Evolutionary conservation across 2,888 invertebrate species (phyloP).

Genomic region (Palloptera scutellata): DNA sequence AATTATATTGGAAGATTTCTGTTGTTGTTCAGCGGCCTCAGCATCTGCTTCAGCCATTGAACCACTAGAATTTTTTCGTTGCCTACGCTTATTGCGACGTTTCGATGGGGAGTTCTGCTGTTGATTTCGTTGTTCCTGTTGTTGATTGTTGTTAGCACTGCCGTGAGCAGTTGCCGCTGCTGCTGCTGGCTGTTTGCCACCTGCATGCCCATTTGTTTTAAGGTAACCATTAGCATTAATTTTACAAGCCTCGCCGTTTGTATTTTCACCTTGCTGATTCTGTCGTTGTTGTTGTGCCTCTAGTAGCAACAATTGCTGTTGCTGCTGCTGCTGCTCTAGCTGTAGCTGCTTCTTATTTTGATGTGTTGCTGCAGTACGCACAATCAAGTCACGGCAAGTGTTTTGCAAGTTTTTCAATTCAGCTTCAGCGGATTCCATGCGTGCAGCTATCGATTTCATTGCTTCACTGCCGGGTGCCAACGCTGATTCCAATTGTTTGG

Average conservation of each 20-base stretch:
- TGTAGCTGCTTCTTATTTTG: constrained; percentile 53
- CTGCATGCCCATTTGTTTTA: constrained; percentile 26
- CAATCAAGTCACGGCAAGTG: constrained; percentile 71
- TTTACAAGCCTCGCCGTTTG: constrained; percentile 29
- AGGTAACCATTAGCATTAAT: constrained; percentile 27
- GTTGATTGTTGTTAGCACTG: neutral
- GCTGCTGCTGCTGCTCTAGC: constrained; percentile 35
- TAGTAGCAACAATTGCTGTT: constrained; percentile 32
- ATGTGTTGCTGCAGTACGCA: constrained; percentile 63
- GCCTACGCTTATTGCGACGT: constrained; percentile 45
- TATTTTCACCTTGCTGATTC: constrained; percentile 23
- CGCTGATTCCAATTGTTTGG: constrained; percentile 72
- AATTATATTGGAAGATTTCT: neutral
- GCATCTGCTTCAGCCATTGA: constrained; percentile 7
- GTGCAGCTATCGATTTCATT: constrained; percentile 70
- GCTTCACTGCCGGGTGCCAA: constrained; percentile 74
- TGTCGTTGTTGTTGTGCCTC: constrained; percentile 34
- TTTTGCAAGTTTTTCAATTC: constrained; percentile 74
- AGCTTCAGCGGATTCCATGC: constrained; percentile 73
- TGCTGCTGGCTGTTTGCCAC: constrained; percentile 16
- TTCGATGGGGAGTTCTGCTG: constrained; percentile 37
- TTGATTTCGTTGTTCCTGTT: neutral
- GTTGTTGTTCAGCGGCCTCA: neutral
- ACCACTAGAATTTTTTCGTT: constrained; percentile 30
- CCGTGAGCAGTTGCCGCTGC: neutral